phyloP scores from a whole-genome alignment of 1,140 invertebrate species.

The Zaprionus inermis region DNA sequence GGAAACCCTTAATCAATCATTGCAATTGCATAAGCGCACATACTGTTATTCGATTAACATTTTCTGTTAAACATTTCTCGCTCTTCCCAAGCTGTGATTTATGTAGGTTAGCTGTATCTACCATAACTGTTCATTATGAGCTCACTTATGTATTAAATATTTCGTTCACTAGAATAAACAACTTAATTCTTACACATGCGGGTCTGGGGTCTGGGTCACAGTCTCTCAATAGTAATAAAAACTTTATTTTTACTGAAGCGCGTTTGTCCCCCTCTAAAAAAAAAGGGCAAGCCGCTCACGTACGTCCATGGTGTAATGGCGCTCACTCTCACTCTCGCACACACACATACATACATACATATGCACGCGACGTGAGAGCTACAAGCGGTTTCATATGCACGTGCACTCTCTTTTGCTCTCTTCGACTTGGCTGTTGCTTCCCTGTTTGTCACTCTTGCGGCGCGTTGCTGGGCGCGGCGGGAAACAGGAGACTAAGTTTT shows the following conservation, averaged over 20 bases:
- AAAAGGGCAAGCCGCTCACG: constrained; percentile 46
- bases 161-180: neutral
- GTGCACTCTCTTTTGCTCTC: constrained; percentile 48
- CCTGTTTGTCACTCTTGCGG: constrained; percentile 43
- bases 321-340: constrained; percentile 33
- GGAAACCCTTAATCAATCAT: constrained; percentile 15
- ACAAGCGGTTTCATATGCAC: constrained; percentile 17
- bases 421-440: constrained; percentile 70
- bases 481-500: constrained; percentile 61
- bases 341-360: constrained; percentile 4
- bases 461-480: constrained; percentile 68
- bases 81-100: neutral
- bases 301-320: constrained; percentile 37
- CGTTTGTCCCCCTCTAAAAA: constrained; percentile 18
- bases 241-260: constrained; percentile 3
- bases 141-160: constrained; percentile 1
- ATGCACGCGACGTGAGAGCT: neutral
- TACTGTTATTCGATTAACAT: neutral
- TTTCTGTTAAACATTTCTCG: neutral
- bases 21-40: neutral
- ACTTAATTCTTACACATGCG: constrained; percentile 11
- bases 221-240: constrained; percentile 23
- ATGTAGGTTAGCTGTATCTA: neutral
- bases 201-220: constrained; percentile 7
- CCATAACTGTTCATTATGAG: neutral